Base-by-base conservation (phyloP, 1,140 invertebrate genomes). In the Penaeus chinensis region DNA sequence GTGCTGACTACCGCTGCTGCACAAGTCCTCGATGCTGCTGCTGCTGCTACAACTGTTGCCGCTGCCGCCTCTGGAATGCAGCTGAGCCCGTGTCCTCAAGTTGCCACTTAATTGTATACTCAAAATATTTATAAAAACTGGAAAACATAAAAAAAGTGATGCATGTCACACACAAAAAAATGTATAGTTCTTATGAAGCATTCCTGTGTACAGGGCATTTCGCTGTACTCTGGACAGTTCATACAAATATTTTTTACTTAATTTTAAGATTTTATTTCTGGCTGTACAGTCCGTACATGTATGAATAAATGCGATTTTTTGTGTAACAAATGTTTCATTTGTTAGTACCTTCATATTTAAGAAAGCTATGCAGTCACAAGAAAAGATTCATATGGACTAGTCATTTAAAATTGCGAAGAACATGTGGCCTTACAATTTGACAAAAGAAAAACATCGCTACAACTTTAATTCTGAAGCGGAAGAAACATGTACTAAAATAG, bases 251-350 rank as follows among this genome's bases (percentile, higher is more conserved):
- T 87, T 87, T 87, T 83, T 87, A 78, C 78, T 80, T 81, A 82
- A 62, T 76, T 87, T 82, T 83, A 63, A 82, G 69, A 24, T 63
- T 74, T 87, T 87, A 82, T 74, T 82, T 61, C 81, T 82, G 74
- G 80, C 80, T 87, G 80, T 82, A 82, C 71, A 87, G 86, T 82
- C 86, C 81, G 77, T 87, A 87, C 65, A 87, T 87, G 86, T 87
- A 87, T 87, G 86, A 87, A 87, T 87, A 87, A 87, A 87, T 18
- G 80, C 86, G 85, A 87, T 82, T 87, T 87, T 87, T 87, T 54
- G 54, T 54, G 54, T 54, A 54, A 13, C 54, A 54, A 54, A 16
- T 11, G 54, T 54, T 54, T 54, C 16, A 54, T 54, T 54, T 54
- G 54, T 2, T 2, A 54, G 10, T 11, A 11, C 54, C 54, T 11